Evolutionary conservation across 2,888 invertebrate species (phyloP).

Genomic region (Eupithecia centaureata): DNA sequence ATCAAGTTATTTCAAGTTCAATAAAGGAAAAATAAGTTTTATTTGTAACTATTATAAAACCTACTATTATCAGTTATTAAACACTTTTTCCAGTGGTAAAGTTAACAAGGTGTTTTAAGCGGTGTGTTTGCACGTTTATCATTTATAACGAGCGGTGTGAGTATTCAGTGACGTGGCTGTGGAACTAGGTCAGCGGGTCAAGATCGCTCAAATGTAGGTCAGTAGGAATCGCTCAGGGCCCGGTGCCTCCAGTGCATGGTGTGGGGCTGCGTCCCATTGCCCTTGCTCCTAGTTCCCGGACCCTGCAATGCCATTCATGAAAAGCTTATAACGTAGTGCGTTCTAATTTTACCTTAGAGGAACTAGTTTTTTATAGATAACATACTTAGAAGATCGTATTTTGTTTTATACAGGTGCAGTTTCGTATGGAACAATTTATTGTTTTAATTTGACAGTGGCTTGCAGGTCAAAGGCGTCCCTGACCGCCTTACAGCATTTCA

Average conservation of each 20-base stretch:
- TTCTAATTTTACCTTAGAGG: background rate
- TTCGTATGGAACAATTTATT: no score
- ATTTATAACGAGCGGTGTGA: conserved; percentile 25
- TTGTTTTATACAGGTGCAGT: background rate
- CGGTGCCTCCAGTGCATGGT: conserved; percentile 49
- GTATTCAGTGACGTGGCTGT: conserved; percentile 35
- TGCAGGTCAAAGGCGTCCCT: no score
- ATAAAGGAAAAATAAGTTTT: no score
- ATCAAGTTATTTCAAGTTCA: no score
- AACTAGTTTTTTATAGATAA: background rate
- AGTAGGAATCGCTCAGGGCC: conserved; percentile 61
- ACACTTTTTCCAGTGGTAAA: background rate
- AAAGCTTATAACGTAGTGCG: background rate
- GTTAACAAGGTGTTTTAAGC: conserved; percentile 11
- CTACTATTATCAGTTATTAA: background rate
- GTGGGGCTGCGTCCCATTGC: conserved; percentile 53
- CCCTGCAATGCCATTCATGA: background rate
- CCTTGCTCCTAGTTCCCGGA: conserved; percentile 39
- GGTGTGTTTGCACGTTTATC: conserved; percentile 29
- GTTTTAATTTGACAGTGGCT: no score
- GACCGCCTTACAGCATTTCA: no score
- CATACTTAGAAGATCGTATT: no score
- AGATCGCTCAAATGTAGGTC: conserved; percentile 72
- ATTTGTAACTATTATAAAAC: no score
- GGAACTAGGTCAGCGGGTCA: conserved; percentile 61